Evolutionary conservation across 2,797 vertebrate genomes (phyloP).

Genomic region (Esox lucius): DNA sequence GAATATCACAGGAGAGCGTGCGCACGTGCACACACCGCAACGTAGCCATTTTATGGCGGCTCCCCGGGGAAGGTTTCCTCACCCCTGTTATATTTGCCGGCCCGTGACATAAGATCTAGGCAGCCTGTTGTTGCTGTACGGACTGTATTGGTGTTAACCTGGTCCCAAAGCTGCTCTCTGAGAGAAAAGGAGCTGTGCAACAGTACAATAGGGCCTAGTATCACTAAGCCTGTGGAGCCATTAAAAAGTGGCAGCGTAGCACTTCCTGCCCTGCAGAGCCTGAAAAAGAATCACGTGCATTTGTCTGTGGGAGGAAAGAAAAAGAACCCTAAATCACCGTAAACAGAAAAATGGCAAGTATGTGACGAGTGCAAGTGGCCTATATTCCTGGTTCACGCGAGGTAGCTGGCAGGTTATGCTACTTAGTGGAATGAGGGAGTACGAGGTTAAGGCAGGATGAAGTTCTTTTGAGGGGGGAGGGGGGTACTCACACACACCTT

Average conservation of each 20-base stretch:
- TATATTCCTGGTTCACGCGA: neutral
- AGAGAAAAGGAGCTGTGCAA: neutral
- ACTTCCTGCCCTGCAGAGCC: neutral
- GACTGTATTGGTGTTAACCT: neutral
- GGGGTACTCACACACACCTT: constrained; percentile 74
- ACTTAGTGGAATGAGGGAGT: neutral
- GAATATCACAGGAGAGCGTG: neutral
- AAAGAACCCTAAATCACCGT: neutral
- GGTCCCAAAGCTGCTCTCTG: constrained; percentile 11
- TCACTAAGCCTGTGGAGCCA: constrained; percentile 13
- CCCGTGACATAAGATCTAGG: no score
- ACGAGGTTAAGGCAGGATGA: neutral
- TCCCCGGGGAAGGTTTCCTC: no score
- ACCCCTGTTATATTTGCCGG: neutral
- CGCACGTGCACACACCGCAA: no score
- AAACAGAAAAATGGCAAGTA: neutral
- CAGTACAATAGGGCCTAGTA: neutral
- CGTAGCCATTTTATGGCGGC: no score
- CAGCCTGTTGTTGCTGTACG: neutral
- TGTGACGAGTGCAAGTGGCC: neutral
- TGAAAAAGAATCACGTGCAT: neutral
- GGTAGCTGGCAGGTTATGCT: neutral
- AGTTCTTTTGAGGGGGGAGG: neutral
- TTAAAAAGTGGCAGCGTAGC: constrained; percentile 25
- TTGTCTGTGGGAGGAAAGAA: neutral